phyloP scores from a whole-genome alignment of 2,888 invertebrate genomes.

The Ischnura elegans region DNA sequence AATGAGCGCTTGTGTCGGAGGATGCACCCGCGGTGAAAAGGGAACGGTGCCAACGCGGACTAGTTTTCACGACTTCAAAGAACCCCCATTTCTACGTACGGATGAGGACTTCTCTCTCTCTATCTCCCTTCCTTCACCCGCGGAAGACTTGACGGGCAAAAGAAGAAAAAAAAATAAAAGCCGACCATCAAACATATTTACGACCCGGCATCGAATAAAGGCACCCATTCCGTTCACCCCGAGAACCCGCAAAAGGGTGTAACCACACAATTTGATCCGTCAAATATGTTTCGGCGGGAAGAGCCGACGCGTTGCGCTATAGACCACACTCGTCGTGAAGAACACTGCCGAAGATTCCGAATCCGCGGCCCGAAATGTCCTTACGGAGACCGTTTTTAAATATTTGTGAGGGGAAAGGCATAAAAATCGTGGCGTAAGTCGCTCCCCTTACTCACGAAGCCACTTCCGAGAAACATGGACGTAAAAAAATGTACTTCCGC shows the following conservation, averaged over 20 bases:
- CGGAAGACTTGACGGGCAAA: too few relatives aligned
- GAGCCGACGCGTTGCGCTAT: not conserved
- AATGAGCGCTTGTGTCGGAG: not conserved
- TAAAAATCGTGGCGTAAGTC: not conserved
- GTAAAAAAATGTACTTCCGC: constrained; percentile 62
- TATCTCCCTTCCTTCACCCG: too few relatives aligned
- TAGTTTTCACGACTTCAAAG: constrained; percentile 52
- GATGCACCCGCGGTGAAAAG: not conserved
- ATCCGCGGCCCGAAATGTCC: not conserved
- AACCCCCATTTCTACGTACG: constrained; percentile 11
- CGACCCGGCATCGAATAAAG: constrained; percentile 34
- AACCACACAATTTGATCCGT: constrained; percentile 24
- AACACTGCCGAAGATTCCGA: not conserved
- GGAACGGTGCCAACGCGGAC: constrained; percentile 19
- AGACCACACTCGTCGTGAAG: not conserved
- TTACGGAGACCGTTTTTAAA: constrained; percentile 26
- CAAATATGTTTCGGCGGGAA: constrained; percentile 38
- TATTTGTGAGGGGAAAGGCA: not conserved
- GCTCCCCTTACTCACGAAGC: not conserved
- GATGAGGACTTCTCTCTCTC: too few relatives aligned
- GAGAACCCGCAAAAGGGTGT: not conserved
- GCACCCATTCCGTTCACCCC: not conserved
- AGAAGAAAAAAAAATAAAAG: too few relatives aligned
- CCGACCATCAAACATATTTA: constrained; percentile 51
- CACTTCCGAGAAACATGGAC: constrained; percentile 46